A percentile compares a stretch with the other conserved stretches of the same genome.
These are phyloP conservation scores for Nesoenas mayeri DNA, from an alignment of 2,113 vertebrate species.

Conservation along the genomic window DNA sequence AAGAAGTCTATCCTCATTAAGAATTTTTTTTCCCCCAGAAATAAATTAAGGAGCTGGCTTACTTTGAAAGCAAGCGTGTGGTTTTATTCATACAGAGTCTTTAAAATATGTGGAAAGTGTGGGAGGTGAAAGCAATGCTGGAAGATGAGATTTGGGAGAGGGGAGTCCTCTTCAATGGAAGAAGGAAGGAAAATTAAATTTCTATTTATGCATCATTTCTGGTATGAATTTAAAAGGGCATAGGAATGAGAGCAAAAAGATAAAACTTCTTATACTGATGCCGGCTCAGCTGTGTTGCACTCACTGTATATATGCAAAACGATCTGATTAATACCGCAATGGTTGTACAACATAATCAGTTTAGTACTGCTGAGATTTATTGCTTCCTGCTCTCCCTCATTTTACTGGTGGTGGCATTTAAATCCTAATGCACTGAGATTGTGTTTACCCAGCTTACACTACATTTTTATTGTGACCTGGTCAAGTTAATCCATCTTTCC, in stretches of 20 bases:
- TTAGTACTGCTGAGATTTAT: neutral
- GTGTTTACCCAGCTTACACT: neutral
- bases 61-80: neutral
- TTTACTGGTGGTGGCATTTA: neutral
- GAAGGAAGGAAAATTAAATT: slow-evolving; percentile 1
- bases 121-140: neutral
- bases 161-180: neutral
- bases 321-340: neutral
- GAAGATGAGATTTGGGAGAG: neutral
- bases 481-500: neutral
- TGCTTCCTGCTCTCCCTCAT: neutral
- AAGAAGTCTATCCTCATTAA: neutral
- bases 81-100: neutral
- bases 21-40: neutral
- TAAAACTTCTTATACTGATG: neutral
- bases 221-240: neutral
- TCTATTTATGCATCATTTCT: neutral
- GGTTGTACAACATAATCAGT: neutral
- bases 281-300: neutral
- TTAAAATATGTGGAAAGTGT: neutral
- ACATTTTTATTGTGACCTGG: neutral
- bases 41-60: neutral
- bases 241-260: neutral
- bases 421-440: neutral
- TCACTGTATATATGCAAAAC: neutral